phyloP scores from a whole-genome alignment of 2,888 invertebrate species.

The Aphidoletes aphidimyza region DNA sequence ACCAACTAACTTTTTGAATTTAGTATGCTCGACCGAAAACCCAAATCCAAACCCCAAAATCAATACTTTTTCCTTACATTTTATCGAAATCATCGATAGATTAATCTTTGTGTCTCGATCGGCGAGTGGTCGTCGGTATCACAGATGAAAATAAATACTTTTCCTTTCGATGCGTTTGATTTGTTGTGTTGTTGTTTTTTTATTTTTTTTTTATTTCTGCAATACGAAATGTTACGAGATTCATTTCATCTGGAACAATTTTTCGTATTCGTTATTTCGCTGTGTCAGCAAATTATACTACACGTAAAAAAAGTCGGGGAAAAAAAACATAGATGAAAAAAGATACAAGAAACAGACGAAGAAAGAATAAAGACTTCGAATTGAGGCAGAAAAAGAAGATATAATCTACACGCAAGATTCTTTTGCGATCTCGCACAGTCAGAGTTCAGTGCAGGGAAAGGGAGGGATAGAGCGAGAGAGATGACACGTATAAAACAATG shows the following conservation, averaged over 20 bases:
- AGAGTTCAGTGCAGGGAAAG: too few species aligned
- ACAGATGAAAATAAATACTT: neutral
- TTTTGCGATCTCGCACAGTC: neutral
- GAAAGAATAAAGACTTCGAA: neutral
- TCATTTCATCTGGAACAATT: slow-evolving; percentile 37
- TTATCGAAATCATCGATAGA: neutral
- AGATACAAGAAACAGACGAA: neutral
- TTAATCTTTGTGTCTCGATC: neutral
- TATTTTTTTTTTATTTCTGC: neutral
- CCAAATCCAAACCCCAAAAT: too few species aligned
- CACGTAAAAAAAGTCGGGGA: neutral
- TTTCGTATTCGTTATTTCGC: neutral
- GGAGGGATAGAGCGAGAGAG: too few species aligned
- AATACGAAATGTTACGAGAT: neutral
- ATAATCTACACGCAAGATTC: slow-evolving; percentile 3
- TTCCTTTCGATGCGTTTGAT: slow-evolving; percentile 27
- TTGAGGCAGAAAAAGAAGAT: neutral
- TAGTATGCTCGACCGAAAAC: too few species aligned
- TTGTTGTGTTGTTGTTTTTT: neutral
- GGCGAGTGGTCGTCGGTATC: neutral
- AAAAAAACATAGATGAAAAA: neutral
- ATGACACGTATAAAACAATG: neutral
- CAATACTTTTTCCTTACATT: too few species aligned
- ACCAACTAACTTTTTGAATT: too few species aligned
- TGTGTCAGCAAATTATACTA: slow-evolving; percentile 37